Base-by-base conservation (phyloP, 2,113 vertebrate genomes). In the Malaclemys terrapin region DNA sequence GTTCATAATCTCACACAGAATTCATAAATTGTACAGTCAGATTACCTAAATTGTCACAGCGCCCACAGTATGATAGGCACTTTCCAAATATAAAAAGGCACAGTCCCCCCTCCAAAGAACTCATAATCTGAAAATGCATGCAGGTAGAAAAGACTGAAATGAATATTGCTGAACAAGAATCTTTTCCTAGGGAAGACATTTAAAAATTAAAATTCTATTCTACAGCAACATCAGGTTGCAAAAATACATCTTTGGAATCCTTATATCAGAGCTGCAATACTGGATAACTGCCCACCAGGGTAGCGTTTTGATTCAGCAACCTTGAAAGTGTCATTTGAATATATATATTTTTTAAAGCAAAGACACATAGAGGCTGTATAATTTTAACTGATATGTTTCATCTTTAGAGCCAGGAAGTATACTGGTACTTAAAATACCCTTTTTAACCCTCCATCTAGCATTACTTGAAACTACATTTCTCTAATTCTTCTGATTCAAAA, bases 51-150 rank as follows among this genome's bases (percentile, higher is more conserved):
- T 17, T 35, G 59, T 27, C 59, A 65, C 57, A 13, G 57, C 10
- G 5, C 11, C 3, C 4, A 79, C 17, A 56, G 3, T 19, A 72
- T 10, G 3, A 12, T 16, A 45, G 1, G 1, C 1, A 1, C 1
- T 49, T 87, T 84, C 65, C 20, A 89, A 53, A 75, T 19, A 38
- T 5, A 25, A 27, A 80, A 57, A 79, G 1, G 2, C 42, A 81
- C 75, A 4, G 20, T 88, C 49, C 22, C 72, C 13, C 0, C 22
- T 10, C 10, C 22, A 45, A 76, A 27, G 38, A 24, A 45, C 22
- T 42, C 10, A 54, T 19, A 69, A 69, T 0, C 80, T 9, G 5
- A 52, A 45, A 19, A 69, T 20, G 13, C 59, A 16, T 62, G 14
- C 14, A 69, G 7, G 20, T 80, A 25, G 16, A 59, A 79, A 42